Evolutionary conservation across 2,888 invertebrate genomes (phyloP).

Genomic region (Leptura quadrifasciata): DNA sequence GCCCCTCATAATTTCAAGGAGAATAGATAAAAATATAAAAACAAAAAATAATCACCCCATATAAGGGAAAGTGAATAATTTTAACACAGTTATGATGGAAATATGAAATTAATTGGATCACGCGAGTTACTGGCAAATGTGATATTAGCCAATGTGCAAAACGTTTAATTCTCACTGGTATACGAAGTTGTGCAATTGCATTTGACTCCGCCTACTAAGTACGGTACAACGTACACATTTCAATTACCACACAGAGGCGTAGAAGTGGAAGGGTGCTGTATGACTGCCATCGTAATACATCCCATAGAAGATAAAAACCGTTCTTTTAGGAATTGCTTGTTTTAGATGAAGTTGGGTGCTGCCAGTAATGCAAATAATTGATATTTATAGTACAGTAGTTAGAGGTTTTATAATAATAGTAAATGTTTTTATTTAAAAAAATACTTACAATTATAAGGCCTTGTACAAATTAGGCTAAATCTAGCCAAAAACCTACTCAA

Average conservation of each 20-base stretch:
- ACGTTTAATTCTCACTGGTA: constrained; percentile 50
- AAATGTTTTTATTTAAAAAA: no score
- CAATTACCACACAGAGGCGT: constrained; percentile 6
- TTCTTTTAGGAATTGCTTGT: no score
- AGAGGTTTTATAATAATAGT: no score
- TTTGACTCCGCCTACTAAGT: constrained; percentile 53
- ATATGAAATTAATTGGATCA: constrained; percentile 42
- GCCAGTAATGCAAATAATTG: no score
- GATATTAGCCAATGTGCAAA: constrained; percentile 46
- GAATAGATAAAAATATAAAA: neutral
- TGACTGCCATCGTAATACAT: no score
- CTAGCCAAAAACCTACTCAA: no score
- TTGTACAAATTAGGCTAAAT: no score
- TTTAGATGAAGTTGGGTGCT: no score
- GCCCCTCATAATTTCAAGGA: neutral
- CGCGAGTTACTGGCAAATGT: constrained; percentile 31
- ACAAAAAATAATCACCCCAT: constrained; percentile 13
- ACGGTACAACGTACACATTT: constrained; percentile 38
- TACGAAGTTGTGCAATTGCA: constrained; percentile 52
- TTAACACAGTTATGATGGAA: constrained; percentile 10
- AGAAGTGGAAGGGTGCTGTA: neutral
- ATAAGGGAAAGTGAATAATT: constrained; percentile 5
- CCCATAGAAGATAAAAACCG: no score
- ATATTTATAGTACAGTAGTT: no score
- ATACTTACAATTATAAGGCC: no score